Percentiles rank a stretch among this genome's conserved stretches.
phyloP scores from a whole-genome alignment of 2,888 invertebrate genomes.

The Stenchaetothrips biformis region DNA sequence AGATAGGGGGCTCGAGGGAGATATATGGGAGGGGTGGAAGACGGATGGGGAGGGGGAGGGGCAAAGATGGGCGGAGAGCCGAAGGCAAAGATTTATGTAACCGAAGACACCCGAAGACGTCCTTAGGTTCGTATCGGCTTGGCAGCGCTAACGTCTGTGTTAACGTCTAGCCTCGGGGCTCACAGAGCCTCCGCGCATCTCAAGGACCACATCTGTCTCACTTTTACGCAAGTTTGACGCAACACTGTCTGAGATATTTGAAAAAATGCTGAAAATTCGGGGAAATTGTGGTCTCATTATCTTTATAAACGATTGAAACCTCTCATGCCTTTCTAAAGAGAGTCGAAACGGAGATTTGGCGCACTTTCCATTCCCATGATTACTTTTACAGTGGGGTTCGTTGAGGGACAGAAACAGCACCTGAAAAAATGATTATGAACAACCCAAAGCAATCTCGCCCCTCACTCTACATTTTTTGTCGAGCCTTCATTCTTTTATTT shows the following conservation, averaged over 20 bases:
- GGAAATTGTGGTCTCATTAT: too few species aligned
- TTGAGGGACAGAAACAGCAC: too few species aligned
- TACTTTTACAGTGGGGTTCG: too few species aligned
- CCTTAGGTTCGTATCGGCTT: neutral
- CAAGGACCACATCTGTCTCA: neutral
- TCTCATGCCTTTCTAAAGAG: too few species aligned
- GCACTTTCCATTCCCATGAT: too few species aligned
- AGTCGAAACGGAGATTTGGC: too few species aligned
- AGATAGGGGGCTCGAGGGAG: neutral
- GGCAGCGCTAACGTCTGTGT: slow-evolving; percentile 11
- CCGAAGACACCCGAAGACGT: slow-evolving; percentile 21
- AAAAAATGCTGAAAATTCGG: neutral
- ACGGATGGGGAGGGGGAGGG: neutral
- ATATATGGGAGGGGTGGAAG: neutral
- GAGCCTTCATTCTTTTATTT: too few species aligned
- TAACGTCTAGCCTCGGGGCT: neutral
- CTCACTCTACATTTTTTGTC: too few species aligned
- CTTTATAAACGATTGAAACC: too few species aligned
- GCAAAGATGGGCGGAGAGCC: neutral
- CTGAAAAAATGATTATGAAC: too few species aligned
- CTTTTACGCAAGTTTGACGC: neutral
- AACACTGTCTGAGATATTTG: neutral
- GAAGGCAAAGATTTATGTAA: slow-evolving; percentile 21
- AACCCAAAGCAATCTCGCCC: too few species aligned
- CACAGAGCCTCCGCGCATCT: too few species aligned